A percentile compares a stretch with the other conserved stretches of the same genome.
phyloP scores from a whole-genome alignment of 2,888 invertebrate genomes.

The Amphipoea oculea region DNA sequence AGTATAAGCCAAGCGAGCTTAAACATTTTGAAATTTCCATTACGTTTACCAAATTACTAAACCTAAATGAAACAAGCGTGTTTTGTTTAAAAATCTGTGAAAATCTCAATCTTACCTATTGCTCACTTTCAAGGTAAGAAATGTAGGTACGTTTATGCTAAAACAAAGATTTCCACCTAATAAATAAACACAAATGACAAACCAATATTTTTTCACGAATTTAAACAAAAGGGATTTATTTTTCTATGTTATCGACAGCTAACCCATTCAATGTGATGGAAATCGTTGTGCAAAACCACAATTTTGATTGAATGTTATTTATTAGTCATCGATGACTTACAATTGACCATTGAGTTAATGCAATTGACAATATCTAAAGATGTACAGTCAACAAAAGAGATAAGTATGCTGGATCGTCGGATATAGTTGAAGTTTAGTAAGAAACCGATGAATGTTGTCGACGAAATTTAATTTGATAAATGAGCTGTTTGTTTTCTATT shows the following conservation, averaged over 20 bases:
- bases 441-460: no score
- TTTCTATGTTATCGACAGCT: neutral
- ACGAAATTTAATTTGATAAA: no score
- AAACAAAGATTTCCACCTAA: neutral
- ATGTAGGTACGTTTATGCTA: neutral
- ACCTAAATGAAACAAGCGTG: neutral
- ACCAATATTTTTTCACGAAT: neutral
- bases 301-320: neutral
- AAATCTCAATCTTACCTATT: neutral
- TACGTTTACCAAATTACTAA: neutral
- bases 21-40: neutral
- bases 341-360: neutral
- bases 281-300: slow-evolving; percentile 11
- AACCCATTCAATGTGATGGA: slow-evolving; percentile 23
- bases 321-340: slow-evolving; percentile 5
- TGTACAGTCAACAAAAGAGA: no score
- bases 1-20: neutral
- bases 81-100: neutral
- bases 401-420: no score
- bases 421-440: no score
- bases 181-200: neutral
- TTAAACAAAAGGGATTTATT: slow-evolving; percentile 10
- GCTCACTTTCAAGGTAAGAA: neutral
- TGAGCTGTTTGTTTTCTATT: no score
- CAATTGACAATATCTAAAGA: neutral